These are phyloP conservation scores for Cyprinella venusta DNA, from an alignment of 2,797 vertebrate genomes.

Conservation along the genomic window DNA sequence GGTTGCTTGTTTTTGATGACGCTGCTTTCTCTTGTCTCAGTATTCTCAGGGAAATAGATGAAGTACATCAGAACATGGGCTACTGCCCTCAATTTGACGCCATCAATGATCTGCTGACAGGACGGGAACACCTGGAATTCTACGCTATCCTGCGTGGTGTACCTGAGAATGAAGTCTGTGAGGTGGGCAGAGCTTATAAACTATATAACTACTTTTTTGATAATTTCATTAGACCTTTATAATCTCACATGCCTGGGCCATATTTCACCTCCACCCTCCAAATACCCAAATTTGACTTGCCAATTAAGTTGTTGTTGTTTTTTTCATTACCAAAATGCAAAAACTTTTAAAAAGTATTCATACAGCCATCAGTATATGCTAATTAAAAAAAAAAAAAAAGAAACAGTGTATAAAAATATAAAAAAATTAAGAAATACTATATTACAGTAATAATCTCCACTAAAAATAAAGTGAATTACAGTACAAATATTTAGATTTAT, in stretches of 20 bases:
- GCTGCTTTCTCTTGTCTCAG: constrained; percentile 68
- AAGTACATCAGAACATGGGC: constrained; percentile 94
- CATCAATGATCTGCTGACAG: constrained; percentile 93
- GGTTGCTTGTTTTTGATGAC: background rate
- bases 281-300: background rate
- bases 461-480: background rate
- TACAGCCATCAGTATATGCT: background rate
- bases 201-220: background rate
- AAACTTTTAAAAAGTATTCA: background rate
- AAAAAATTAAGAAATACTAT: background rate
- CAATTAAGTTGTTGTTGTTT: background rate
- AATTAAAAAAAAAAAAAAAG: background rate
- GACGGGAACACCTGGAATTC: constrained; percentile 94
- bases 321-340: background rate
- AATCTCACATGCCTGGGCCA: background rate
- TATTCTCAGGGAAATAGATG: constrained; percentile 89
- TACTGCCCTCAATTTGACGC: constrained; percentile 98
- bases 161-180: constrained; percentile 91
- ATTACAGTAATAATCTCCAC: background rate
- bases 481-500: background rate
- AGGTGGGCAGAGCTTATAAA: constrained; percentile 75
- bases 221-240: background rate
- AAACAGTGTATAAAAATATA: background rate
- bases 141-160: constrained; percentile 93
- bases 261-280: background rate